Evolutionary conservation across 2,797 vertebrate species (phyloP), one percentile per base, ranked within the genome.

Genomic region (Aythya fuligula): DNA sequence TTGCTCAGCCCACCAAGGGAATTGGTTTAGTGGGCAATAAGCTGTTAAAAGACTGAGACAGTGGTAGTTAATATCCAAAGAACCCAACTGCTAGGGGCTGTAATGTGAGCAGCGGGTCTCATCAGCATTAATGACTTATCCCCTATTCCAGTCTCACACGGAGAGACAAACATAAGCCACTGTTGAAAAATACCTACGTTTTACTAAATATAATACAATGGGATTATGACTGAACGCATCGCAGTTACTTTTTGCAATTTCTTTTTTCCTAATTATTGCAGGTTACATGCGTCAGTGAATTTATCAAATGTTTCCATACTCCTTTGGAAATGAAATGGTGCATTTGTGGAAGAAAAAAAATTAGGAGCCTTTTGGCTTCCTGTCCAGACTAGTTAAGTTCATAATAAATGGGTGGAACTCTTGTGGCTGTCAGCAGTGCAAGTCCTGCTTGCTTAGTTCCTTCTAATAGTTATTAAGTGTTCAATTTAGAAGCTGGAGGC

Each of bases 21-120:
- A 77, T 85, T 61, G 57, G 28, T 83, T 97, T 91, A 93, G 89
- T 92, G 93, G 85, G 90, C 89, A 96, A 95, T 95, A 95, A 95
- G 62, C 89, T 95, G 65, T 65, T 97, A 80, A 80, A 92, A 94
- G 87, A 57, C 66, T 83, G 85, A 92, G 85, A 27, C 70, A 20
- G 27, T 89, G 72, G 90, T 83, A 92, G 79, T 62, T 94, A 74
- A 83, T 36, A 87, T 70, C 45, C 82, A 85, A 81, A 93, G 85
- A 94, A 83, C 61, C 54, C 90, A 92, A 14, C 72, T 75, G 62
- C 85, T 89, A n/a, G 76, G 76, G 89, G 72, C 72, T 96, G 58
- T 80, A 64, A 94, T 72, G 58, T 16, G 75, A 96, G 85, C 70
- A 58, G 58, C 9, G 89, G 79, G 90, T 85, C 92, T 93, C 85